Evolutionary conservation across 2,113 vertebrate genomes (phyloP).

Genomic region (Vimba vimba): DNA sequence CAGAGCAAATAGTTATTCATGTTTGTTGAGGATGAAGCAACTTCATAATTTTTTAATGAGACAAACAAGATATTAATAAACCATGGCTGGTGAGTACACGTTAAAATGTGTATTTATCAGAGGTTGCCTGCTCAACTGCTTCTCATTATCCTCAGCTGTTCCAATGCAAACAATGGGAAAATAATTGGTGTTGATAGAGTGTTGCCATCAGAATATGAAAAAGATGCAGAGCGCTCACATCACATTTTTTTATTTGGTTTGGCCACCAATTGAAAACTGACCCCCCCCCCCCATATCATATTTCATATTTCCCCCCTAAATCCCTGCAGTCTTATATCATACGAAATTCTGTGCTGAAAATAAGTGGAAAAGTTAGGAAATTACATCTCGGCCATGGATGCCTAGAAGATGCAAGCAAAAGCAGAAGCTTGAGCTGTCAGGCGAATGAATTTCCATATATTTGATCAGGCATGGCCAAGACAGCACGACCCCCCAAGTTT

Average conservation of each 20-base stretch:
- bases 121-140: slow-evolving; percentile 6
- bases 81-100: neutral
- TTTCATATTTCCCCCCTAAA: neutral
- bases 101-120: slow-evolving; percentile 15
- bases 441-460: slow-evolving; percentile 47
- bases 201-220: slow-evolving; percentile 38
- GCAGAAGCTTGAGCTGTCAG: neutral
- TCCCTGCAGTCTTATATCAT: slow-evolving; percentile 2
- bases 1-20: neutral
- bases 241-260: neutral
- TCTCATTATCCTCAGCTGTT: slow-evolving; percentile 41
- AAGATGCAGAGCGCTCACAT: neutral
- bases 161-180: slow-evolving; percentile 35
- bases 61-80: slow-evolving; percentile 29
- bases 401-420: slow-evolving; percentile 12
- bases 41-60: neutral
- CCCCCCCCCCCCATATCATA: neutral
- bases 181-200: slow-evolving; percentile 26
- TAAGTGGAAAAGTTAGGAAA: slow-evolving; percentile 22
- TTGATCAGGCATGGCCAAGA: slow-evolving; percentile 40
- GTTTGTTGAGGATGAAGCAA: neutral
- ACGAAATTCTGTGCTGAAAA: slow-evolving; percentile 3
- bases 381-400: slow-evolving; percentile 3
- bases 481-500: slow-evolving; percentile 19
- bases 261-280: neutral